Conservation (phyloP, 2,113 vertebrate species). For the Centropus unirufus region DNA sequence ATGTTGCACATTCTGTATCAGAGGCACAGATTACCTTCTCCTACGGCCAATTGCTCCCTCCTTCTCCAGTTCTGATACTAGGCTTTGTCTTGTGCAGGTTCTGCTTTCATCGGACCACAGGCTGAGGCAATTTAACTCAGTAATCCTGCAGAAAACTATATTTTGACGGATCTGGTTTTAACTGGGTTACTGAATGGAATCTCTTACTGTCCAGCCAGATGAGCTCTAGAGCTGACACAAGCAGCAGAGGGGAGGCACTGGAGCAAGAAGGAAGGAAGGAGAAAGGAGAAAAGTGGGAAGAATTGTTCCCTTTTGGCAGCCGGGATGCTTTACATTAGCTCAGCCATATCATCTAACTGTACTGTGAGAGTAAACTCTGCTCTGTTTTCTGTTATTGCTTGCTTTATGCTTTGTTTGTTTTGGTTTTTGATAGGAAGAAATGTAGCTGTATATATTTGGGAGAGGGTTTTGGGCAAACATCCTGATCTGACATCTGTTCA, state of each 20-base stretch:
- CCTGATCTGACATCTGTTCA: conserved; percentile 58
- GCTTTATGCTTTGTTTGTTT: conserved; percentile 59
- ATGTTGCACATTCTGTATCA: neutral
- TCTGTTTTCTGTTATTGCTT: conserved; percentile 68
- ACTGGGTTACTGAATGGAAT: neutral
- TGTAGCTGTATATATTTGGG: conserved; percentile 44
- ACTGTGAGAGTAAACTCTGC: conserved; percentile 30
- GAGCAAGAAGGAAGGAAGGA: neutral
- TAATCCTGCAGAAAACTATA: neutral
- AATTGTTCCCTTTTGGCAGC: neutral
- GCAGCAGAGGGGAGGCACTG: neutral
- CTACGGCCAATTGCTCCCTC: neutral
- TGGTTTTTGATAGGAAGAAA: conserved; percentile 60
- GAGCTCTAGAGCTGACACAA: neutral
- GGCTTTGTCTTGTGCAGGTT: neutral
- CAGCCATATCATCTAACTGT: conserved; percentile 19
- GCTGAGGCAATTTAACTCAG: neutral
- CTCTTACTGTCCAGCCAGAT: neutral
- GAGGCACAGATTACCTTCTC: neutral
- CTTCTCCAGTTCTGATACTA: neutral
- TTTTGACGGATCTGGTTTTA: neutral
- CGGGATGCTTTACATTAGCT: conserved; percentile 48
- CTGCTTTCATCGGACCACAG: neutral
- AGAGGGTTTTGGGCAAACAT: conserved; percentile 59
- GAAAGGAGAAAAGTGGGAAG: neutral